Evolutionary conservation across 2,888 invertebrate genomes (phyloP), one percentile per base, ranked within the genome.

Genomic region (Pheosia gnoma): DNA sequence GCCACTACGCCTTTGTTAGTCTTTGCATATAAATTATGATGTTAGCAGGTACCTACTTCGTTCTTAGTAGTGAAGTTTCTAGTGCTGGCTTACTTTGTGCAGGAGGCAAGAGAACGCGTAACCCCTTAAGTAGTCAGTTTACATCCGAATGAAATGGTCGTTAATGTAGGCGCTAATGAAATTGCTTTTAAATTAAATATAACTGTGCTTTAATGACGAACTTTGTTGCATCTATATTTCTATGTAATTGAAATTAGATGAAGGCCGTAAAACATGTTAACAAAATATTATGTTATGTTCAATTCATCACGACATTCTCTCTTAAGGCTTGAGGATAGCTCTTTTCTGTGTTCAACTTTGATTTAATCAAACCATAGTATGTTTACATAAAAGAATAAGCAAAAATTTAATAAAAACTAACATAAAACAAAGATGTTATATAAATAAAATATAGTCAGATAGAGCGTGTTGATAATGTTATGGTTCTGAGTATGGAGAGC

Each of bases 51-150:
- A 59, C 70, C 63, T 69, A 69, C 66, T 61, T 64, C 65, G 59
- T 70, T 10, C 59, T 66, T 61, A 66, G 49, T 61, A 53, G 10
- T 61, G 36, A 59, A 68, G 54, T 37, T 65, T 39, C 52, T 66
- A 63, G 63, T 70, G 62, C 70, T 70, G 53, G 66, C 58, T 73
- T 71, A 65, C 70, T 70, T 66, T 64, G 60, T 59, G 59, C 58
- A 59, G 58, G 56, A 56, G 62, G 59, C 38, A 56, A 69, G 52
- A 66, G 66, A 64, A 57, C 72, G 57, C 62, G 41, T 37, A 60
- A 38, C n/a, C 47, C 49, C 45, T 62, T 53, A 25, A 25, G 56
- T 63, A 37, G 37, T 39, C 38, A 38, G 10, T 45, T 61, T 60
- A 62, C 61, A 62, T 49, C 7, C 13, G 41, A 61, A 58, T 60